A percentile compares a stretch with the other conserved stretches of the same genome.
Evolutionary conservation across 2,888 invertebrate genomes (phyloP).

Genomic region (Eupithecia tripunctaria): DNA sequence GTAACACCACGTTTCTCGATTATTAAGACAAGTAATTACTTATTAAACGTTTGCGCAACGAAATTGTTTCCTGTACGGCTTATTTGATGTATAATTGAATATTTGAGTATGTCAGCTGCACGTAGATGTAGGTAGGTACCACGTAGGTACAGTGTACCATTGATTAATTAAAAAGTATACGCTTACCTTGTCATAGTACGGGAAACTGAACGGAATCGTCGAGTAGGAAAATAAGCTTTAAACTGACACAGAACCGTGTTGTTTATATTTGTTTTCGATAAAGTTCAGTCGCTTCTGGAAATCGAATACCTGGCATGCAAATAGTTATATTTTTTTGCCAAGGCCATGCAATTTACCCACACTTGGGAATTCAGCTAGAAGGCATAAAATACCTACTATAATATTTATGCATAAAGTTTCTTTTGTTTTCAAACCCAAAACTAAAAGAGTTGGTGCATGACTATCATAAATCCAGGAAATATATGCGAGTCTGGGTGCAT

Average conservation of each 20-base stretch:
- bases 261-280: neutral
- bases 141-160: too few species aligned
- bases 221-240: neutral
- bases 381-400: slow-evolving; percentile 21
- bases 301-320: neutral
- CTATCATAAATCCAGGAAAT: slow-evolving; percentile 50
- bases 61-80: neutral
- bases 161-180: too few species aligned
- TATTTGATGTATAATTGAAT: slow-evolving; percentile 3
- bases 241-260: neutral
- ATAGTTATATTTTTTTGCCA: neutral
- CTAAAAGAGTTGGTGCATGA: slow-evolving; percentile 38
- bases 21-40: neutral
- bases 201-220: neutral
- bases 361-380: neutral
- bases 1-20: neutral
- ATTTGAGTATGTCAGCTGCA: neutral
- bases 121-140: neutral
- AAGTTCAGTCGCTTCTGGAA: neutral
- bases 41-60: neutral
- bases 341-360: neutral
- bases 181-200: neutral
- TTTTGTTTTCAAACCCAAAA: slow-evolving; percentile 30
- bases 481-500: slow-evolving; percentile 48
- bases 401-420: slow-evolving; percentile 33